Evolutionary conservation across 2,113 vertebrate species (phyloP).

Genomic region (Corythornis madagascariensis): DNA sequence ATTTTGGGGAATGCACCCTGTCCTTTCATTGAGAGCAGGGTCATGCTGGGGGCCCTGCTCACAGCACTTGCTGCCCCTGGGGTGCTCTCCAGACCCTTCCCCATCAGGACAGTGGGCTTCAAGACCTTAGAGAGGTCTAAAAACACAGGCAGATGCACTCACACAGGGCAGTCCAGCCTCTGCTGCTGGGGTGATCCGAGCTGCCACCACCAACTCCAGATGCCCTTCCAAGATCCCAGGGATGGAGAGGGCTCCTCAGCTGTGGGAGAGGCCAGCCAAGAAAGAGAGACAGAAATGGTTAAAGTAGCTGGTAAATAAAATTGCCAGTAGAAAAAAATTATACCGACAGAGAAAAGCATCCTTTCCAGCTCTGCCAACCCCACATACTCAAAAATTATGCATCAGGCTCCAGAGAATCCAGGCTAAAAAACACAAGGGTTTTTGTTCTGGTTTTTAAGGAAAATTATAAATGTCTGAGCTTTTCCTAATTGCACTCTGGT

Average conservation of each 20-base stretch:
- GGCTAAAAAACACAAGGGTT: not conserved
- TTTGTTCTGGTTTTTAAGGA: conserved; percentile 14
- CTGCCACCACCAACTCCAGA: not conserved
- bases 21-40: not conserved
- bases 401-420: not conserved
- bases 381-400: conserved; percentile 5
- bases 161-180: not conserved
- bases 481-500: not conserved
- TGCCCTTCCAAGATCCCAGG: not conserved
- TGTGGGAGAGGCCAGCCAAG: not conserved
- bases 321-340: not conserved
- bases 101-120: rapidly evolving
- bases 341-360: conserved; percentile 26
- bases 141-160: not conserved
- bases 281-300: not conserved
- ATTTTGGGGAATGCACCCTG: rapidly evolving
- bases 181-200: not conserved
- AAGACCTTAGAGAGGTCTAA: not conserved
- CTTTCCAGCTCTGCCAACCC: conserved; percentile 16
- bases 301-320: not conserved
- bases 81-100: not conserved
- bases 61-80: not conserved
- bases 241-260: not conserved
- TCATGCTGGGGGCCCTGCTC: rapidly evolving
- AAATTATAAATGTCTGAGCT: conserved; percentile 16